phyloP scores from a whole-genome alignment of 2,888 invertebrate species.

The Drosophila kokeensis region DNA sequence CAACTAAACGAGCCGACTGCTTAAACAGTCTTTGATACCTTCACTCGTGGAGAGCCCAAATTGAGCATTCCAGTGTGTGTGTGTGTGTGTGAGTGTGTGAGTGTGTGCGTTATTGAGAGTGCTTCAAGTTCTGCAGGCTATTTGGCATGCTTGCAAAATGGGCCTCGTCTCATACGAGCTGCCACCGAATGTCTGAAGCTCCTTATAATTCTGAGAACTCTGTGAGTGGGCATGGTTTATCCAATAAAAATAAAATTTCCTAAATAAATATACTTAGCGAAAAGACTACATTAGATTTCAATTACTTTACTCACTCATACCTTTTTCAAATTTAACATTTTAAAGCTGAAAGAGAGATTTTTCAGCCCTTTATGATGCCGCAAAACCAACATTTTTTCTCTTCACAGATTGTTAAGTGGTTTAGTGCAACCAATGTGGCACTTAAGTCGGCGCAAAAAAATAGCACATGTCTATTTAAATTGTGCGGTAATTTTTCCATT shows the following conservation, averaged over 20 bases:
- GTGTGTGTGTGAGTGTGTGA: constrained; percentile 16
- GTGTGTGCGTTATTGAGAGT: constrained; percentile 5
- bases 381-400: neutral
- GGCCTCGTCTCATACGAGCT: constrained; percentile 3
- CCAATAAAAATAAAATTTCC: neutral
- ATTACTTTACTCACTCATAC: neutral
- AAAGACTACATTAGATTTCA: neutral
- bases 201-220: constrained; percentile 9
- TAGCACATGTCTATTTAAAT: neutral
- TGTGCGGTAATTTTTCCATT: neutral
- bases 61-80: constrained; percentile 31
- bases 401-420: too few species aligned
- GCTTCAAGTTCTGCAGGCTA: constrained; percentile 11
- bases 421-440: too few species aligned
- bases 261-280: too few species aligned
- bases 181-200: neutral
- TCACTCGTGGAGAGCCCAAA: constrained; percentile 9
- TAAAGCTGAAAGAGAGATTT: neutral
- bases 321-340: neutral
- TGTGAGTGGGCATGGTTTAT: neutral
- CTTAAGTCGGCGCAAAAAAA: neutral
- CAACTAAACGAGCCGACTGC: constrained; percentile 45
- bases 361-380: neutral
- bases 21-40: constrained; percentile 36
- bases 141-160: constrained; percentile 16